A percentile compares a stretch with the other conserved stretches of the same genome.
These are phyloP conservation scores for Chelidonichthys spinosus DNA, from an alignment of 2,797 vertebrate genomes.

Conservation along the genomic window DNA sequence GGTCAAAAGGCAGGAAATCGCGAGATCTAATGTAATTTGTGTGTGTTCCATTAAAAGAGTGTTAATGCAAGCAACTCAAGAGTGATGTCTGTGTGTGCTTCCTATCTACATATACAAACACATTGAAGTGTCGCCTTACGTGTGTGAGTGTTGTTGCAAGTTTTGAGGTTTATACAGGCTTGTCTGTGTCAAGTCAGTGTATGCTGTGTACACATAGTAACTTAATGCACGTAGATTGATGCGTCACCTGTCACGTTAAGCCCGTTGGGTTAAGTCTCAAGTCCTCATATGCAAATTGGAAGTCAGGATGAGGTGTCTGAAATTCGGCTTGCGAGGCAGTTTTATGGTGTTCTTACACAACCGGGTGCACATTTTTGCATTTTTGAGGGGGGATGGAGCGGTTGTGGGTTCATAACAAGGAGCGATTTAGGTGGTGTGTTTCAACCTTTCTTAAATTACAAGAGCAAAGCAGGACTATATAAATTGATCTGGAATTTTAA, in stretches of 20 bases:
- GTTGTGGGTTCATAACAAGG: not conserved
- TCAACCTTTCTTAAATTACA: conserved; percentile 6
- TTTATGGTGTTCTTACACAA: conserved; percentile 12
- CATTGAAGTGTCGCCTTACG: not conserved
- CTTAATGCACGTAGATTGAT: not conserved
- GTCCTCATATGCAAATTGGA: not conserved
- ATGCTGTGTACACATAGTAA: not conserved
- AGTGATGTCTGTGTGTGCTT: not conserved
- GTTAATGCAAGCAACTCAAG: not conserved
- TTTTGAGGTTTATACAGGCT: not conserved
- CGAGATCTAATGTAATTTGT: not conserved
- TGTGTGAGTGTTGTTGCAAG: not conserved
- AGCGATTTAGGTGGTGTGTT: conserved; percentile 9
- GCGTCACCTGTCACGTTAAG: not conserved
- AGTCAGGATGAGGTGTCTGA: not conserved
- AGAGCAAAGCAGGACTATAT: not conserved
- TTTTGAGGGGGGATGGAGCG: conserved; percentile 22
- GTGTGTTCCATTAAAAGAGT: not conserved
- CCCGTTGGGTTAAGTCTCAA: not conserved
- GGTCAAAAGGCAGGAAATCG: conserved; percentile 19
- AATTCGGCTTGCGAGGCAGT: not conserved
- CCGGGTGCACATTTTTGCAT: conserved; percentile 13
- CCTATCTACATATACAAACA: conserved; percentile 1
- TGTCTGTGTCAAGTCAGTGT: conserved; percentile 8
- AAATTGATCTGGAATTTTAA: conserved; percentile 45